Evolutionary conservation across 2,888 invertebrate species (phyloP), one percentile per base, ranked within the genome.

Genomic region (Acleris laterana): DNA sequence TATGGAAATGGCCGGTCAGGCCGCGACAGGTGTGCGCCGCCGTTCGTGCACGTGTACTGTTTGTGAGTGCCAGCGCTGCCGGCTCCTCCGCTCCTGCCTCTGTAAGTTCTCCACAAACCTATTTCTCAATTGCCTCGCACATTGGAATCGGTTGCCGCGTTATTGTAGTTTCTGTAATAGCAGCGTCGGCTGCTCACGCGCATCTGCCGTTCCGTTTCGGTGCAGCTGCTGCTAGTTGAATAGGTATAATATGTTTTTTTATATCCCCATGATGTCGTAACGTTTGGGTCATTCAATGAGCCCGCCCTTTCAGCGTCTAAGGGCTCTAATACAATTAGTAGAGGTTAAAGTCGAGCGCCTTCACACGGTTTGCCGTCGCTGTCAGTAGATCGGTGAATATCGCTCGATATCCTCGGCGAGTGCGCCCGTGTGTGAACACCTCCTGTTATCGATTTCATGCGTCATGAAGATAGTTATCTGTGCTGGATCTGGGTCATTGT

Each of bases 21-120:
- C 87, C 90, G 90, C 88, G 90, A 90, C 93, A 92, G 92, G 92
- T 93, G 92, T 85, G 88, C 89, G 85, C 85, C 87, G 84, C 84
- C 88, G 80, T 83, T 86, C 89, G 89, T 91, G 89, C 92, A 90
- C 91, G 90, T 91, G 92, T 93, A 84, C 91, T 88, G 88, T 90
- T 89, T 82, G 92, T 90, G 92, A 88, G 92, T 91, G 90, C 89
- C 83, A 77, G 77, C 85, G 87, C 87, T 82, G 85, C 81, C 81
- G 78, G 74, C 77, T 76, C 77, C 71, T 48, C 72, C 67, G 71
- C 74, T 76, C 72, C 74, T 74, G 72, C 68, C 76, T 69, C 70
- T 90, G 91, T 91, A 83, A 91, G 90, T 89, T 76, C 73, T 73
- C 76, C 58, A 64, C 62, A 75, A 72, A 77, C 74, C 72, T 72